These are phyloP conservation scores for Encarsia formosa DNA, from an alignment of 2,888 invertebrate species.

Conservation along the genomic window DNA sequence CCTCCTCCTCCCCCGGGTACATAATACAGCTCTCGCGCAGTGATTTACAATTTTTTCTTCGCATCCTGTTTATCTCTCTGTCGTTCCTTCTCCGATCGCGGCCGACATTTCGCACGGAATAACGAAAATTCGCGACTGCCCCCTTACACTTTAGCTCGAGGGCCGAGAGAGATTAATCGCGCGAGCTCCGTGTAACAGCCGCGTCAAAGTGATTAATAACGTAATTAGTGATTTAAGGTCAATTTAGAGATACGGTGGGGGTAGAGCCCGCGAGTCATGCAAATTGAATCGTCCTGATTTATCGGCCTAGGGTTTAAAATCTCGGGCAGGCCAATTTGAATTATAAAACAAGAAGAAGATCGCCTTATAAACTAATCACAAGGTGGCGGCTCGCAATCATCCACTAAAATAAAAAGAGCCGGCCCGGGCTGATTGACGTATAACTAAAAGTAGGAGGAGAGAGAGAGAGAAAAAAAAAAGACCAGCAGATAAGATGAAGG, in stretches of 20 bases:
- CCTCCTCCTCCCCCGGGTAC: too few relatives aligned
- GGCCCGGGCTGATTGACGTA: too few relatives aligned
- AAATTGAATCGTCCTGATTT: constrained; percentile 22
- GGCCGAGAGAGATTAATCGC: constrained; percentile 22
- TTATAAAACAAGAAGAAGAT: constrained; percentile 12
- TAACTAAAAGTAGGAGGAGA: too few relatives aligned
- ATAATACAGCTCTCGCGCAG: too few relatives aligned
- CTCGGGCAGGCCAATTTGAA: background rate
- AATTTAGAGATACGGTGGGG: too few relatives aligned
- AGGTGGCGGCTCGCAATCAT: too few relatives aligned
- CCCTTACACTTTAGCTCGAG: constrained; percentile 16
- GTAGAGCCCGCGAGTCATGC: constrained; percentile 18
- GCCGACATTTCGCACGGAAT: background rate
- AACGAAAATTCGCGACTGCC: constrained; percentile 9
- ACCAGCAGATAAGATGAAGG: too few relatives aligned
- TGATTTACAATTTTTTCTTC: too few relatives aligned
- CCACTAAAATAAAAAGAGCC: too few relatives aligned
- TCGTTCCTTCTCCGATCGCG: background rate
- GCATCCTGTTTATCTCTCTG: constrained; percentile 9
- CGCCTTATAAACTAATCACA: too few relatives aligned
- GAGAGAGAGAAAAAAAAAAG: too few relatives aligned
- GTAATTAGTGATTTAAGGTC: constrained; percentile 26
- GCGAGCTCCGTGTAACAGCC: constrained; percentile 15
- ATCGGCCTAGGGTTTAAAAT: too few relatives aligned
- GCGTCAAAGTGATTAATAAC: constrained; percentile 27